A percentile compares a stretch with the other conserved stretches of the same genome.
Conservation (phyloP, 2,113 vertebrate genomes). For the Nansenia antarctica region DNA sequence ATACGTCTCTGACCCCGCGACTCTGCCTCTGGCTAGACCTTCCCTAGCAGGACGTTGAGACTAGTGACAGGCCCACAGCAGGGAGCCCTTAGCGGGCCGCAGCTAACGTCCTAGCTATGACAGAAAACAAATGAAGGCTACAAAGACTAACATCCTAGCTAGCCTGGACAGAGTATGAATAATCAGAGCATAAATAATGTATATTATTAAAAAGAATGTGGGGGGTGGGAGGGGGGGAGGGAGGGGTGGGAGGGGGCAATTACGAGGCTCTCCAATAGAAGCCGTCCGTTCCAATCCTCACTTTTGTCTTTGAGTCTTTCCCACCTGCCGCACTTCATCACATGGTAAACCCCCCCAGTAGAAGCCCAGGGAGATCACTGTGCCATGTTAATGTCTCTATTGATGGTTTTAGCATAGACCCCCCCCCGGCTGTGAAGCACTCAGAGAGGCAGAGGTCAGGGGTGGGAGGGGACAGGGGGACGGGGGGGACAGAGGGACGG, state of each 20-base stretch:
- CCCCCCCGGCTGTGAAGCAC: neutral
- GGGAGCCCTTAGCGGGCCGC: neutral
- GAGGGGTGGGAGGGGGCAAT: neutral
- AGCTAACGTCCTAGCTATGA: conserved; percentile 13
- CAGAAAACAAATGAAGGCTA: conserved; percentile 31
- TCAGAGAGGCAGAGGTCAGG: conserved; percentile 8
- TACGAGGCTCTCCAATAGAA: conserved; percentile 15
- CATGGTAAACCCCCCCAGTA: conserved; percentile 9
- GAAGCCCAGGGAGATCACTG: conserved; percentile 6
- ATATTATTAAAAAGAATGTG: conserved; percentile 42
- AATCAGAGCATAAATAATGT: too few species aligned
- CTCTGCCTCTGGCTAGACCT: conserved; percentile 53
- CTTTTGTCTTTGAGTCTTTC: conserved; percentile 19
- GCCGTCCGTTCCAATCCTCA: conserved; percentile 12
- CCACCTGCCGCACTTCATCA: conserved; percentile 42
- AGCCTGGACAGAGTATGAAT: neutral
- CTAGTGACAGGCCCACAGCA: neutral
- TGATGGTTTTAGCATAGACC: conserved; percentile 1
- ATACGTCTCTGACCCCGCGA: conserved; percentile 57
- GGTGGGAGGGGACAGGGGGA: too few species aligned
- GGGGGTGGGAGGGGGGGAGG: conserved; percentile 41
- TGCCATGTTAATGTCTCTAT: conserved; percentile 19
- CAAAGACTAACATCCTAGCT: conserved; percentile 5
- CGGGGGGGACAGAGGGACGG: too few species aligned
- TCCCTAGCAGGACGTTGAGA: neutral